Conservation (phyloP, 1,140 invertebrate species). For the Hyles vespertilio region DNA sequence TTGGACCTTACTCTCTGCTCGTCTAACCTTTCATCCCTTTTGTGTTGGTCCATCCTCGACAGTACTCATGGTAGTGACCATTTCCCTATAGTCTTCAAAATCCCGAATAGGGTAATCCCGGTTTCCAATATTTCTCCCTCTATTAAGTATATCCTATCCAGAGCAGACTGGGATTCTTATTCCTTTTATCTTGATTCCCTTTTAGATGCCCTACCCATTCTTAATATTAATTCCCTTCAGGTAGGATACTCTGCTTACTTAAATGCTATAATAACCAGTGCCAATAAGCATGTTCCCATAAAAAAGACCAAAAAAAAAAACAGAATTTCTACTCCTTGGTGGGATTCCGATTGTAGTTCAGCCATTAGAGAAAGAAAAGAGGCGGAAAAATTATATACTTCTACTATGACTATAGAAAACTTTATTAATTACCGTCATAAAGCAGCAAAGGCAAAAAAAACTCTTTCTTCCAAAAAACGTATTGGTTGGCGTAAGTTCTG, state of each 20-base stretch:
- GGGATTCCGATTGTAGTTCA: neutral
- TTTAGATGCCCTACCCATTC: neutral
- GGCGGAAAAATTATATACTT: neutral
- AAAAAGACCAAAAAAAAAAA: neutral
- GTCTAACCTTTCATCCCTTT: neutral
- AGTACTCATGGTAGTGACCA: neutral
- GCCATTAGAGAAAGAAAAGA: neutral
- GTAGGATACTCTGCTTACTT: neutral
- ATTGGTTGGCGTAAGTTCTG: too few relatives aligned
- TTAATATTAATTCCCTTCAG: neutral
- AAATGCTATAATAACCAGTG: neutral
- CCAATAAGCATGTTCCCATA: neutral
- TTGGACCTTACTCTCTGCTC: neutral
- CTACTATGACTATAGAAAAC: neutral
- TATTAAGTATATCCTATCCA: neutral
- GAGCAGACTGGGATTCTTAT: conserved; percentile 3
- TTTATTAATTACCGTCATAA: neutral
- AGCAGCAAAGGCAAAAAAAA: neutral
- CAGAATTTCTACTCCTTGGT: conserved; percentile 3
- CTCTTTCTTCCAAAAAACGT: neutral
- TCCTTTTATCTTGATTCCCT: neutral
- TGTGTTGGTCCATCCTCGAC: neutral
- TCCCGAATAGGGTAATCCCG: neutral
- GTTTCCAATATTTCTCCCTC: neutral
- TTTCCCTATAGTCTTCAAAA: neutral